Evolutionary conservation across 2,113 vertebrate genomes (phyloP).

Genomic region (Galeopterus variegatus): DNA sequence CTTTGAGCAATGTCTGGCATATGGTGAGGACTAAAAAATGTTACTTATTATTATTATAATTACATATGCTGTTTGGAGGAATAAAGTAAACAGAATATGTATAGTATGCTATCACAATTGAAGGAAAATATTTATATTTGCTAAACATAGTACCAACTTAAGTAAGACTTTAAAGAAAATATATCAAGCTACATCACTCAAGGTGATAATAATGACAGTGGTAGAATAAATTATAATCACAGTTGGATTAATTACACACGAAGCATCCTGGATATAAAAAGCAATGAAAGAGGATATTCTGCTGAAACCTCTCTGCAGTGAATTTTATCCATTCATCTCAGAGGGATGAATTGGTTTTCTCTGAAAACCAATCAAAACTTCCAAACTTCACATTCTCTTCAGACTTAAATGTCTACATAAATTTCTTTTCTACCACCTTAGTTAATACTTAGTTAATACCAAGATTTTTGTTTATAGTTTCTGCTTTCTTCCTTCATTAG

Average conservation of each 20-base stretch:
- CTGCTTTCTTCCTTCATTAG: neutral
- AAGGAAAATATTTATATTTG: neutral
- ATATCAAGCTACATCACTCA: neutral
- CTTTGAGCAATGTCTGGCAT: neutral
- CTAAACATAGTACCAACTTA: neutral
- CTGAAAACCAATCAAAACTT: neutral
- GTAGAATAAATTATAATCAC: neutral
- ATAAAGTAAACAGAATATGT: conserved; percentile 22
- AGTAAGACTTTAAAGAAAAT: neutral
- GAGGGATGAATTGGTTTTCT: neutral
- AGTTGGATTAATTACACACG: neutral
- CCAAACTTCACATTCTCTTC: neutral
- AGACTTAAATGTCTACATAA: neutral
- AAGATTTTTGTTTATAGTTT: neutral
- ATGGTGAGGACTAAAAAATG: neutral
- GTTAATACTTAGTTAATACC: neutral
- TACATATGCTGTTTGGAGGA: neutral
- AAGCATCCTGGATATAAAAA: neutral
- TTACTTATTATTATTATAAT: neutral
- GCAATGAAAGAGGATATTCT: neutral
- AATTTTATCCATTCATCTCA: neutral
- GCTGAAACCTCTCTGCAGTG: neutral
- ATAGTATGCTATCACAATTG: neutral
- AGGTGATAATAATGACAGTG: neutral
- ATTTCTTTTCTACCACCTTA: neutral